Evolutionary conservation across 2,888 invertebrate genomes (phyloP), one percentile per base, ranked within the genome.

Genomic region (Tachina fera): DNA sequence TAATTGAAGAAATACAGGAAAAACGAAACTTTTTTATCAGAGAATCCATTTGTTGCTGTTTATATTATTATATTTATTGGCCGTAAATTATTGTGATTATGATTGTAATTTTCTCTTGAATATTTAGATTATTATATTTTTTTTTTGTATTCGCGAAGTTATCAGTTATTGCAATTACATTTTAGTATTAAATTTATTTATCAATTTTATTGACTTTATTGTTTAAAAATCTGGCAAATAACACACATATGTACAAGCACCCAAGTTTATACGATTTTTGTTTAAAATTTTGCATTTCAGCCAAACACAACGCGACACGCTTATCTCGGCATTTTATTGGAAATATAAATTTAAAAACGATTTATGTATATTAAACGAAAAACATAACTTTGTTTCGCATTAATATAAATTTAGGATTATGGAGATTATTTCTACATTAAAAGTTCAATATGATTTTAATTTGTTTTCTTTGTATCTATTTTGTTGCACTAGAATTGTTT

Each of bases 161-260:
- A 53, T 53, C 22, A 63, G 45, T 75, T 63, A 45, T 75, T 53
- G 19, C 75, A 53, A 75, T 75, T 74, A 43, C 43, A 41, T 53
- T 75, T 75, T 53, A 22, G n/a, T 75, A 53, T 10, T 51, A 22
- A n/a, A 53, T 45, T 61, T 70, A 16, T 70, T 78, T 70, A 68
- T 45, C 60, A 10, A 22, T 77, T 65, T 49, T 45, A 11, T 61
- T 39, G 58, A 61, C 47, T 63, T 63, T 16, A 41, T 51, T 31
- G 45, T 51, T 60, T 49, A 41, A 4, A 65, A 43, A 65, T 19
- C 9, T 39, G 39, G 47, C 43, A 67, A n/a, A 11, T 3, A 10
- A 39, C 13, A 61, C 31, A 49, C 49, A n/a, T 41, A 45, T 16
- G 11, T 19, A n/a, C 74, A 13, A 5, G 16, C 22, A 53, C 14